phyloP scores from a whole-genome alignment of 2,797 vertebrate genomes.

The Pelochelys cantorii region DNA sequence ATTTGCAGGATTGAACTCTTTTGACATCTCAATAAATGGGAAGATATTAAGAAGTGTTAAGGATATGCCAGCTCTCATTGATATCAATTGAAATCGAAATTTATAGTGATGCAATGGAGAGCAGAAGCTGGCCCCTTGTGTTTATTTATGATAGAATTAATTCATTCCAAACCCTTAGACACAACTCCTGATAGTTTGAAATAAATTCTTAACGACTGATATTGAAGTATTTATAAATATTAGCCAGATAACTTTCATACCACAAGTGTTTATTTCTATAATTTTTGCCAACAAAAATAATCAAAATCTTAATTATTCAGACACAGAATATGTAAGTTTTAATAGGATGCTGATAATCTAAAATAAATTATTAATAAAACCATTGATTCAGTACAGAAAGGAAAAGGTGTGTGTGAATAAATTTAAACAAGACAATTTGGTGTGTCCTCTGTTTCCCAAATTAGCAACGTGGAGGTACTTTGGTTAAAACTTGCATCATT shows the following conservation, averaged over 20 bases:
- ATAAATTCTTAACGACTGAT: neutral
- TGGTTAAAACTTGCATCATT: neutral
- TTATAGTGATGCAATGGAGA: neutral
- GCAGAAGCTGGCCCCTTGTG: neutral
- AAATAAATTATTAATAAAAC: neutral
- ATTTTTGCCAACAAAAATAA: neutral
- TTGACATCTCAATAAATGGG: neutral
- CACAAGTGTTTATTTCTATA: neutral
- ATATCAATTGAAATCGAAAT: neutral
- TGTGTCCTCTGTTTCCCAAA: neutral
- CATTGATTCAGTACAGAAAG: neutral
- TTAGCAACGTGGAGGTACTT: neutral
- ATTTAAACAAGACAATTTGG: neutral
- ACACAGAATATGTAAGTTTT: neutral
- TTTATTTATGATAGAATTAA: neutral
- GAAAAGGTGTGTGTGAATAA: accelerated
- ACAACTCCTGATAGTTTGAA: neutral
- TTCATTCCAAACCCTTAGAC: neutral
- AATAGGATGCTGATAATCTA: neutral
- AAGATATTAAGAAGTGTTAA: neutral
- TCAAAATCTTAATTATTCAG: neutral
- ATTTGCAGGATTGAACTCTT: neutral
- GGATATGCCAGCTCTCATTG: neutral
- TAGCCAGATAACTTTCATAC: neutral
- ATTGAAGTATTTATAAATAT: neutral